phyloP scores from a whole-genome alignment of 2,888 invertebrate genomes.

The Heliconius ismenius region DNA sequence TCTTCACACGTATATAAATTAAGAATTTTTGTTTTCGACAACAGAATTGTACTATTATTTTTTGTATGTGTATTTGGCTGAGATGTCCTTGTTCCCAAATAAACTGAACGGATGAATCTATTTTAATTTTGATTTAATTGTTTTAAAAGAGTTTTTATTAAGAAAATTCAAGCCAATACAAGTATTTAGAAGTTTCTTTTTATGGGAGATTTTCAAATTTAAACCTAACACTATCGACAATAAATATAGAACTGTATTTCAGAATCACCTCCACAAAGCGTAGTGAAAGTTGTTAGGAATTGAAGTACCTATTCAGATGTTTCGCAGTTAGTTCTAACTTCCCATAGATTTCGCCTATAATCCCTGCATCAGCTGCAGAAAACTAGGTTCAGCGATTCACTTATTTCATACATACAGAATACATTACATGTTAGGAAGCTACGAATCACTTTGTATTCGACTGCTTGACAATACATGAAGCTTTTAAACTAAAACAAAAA shows the following conservation, averaged over 20 bases:
- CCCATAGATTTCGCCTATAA: slow-evolving; percentile 20
- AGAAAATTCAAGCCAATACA: neutral
- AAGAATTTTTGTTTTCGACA: neutral
- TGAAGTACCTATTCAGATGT: slow-evolving; percentile 28
- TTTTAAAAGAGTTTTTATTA: neutral
- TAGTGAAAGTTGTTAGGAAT: slow-evolving; percentile 29
- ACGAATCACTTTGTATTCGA: neutral
- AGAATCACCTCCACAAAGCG: neutral
- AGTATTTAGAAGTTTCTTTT: neutral
- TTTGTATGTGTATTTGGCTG: neutral
- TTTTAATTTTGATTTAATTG: neutral
- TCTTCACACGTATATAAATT: neutral
- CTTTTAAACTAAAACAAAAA: neutral
- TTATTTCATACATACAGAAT: slow-evolving; percentile 10
- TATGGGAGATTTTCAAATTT: neutral
- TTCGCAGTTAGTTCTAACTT: slow-evolving; percentile 35
- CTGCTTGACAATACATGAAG: neutral
- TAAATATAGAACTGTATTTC: neutral
- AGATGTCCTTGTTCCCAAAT: neutral
- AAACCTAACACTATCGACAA: neutral
- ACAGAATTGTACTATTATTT: neutral
- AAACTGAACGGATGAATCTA: neutral
- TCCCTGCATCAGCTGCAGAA: slow-evolving; percentile 28
- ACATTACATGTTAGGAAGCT: neutral
- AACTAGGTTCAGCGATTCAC: slow-evolving; percentile 14